Evolutionary conservation across 2,888 invertebrate genomes (phyloP).

Genomic region (Phyto melanocephala): DNA sequence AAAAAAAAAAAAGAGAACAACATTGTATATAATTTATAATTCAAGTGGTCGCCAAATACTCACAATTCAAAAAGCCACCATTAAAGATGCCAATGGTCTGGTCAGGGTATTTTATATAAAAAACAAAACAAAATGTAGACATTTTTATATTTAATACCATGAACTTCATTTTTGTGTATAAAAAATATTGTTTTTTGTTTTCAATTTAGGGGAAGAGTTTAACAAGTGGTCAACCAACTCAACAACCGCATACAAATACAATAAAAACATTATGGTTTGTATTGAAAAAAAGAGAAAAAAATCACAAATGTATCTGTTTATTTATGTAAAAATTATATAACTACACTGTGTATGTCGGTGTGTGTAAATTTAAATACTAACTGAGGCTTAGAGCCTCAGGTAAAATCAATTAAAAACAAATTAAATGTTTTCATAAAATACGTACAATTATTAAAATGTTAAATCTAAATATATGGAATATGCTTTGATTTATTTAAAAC

Average conservation of each 20-base stretch:
- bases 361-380: not conserved
- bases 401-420: conserved; percentile 62
- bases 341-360: not conserved
- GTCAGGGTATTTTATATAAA: not conserved
- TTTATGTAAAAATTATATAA: not conserved
- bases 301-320: conserved; percentile 49
- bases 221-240: conserved; percentile 77
- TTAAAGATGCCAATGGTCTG: not conserved
- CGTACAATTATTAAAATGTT: conserved; percentile 42
- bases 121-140: conserved; percentile 31
- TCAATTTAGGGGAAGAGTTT: conserved; percentile 62
- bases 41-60: conserved; percentile 45
- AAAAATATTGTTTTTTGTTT: conserved; percentile 49
- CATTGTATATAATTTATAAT: conserved; percentile 34
- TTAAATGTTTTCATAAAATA: conserved; percentile 43
- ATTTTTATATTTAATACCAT: conserved; percentile 26
- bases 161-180: conserved; percentile 33
- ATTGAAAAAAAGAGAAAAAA: conserved; percentile 69
- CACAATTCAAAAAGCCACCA: conserved; percentile 37
- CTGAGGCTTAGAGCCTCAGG: conserved; percentile 42
- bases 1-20: not conserved
- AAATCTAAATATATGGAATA: conserved; percentile 2
- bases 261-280: conserved; percentile 64
- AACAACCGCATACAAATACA: conserved; percentile 74
- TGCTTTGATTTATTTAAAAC: conserved; percentile 42